Percentiles rank a stretch among this genome's conserved stretches.
phyloP scores from a whole-genome alignment of 2,888 invertebrate species.

The Cepaea hortensis region DNA sequence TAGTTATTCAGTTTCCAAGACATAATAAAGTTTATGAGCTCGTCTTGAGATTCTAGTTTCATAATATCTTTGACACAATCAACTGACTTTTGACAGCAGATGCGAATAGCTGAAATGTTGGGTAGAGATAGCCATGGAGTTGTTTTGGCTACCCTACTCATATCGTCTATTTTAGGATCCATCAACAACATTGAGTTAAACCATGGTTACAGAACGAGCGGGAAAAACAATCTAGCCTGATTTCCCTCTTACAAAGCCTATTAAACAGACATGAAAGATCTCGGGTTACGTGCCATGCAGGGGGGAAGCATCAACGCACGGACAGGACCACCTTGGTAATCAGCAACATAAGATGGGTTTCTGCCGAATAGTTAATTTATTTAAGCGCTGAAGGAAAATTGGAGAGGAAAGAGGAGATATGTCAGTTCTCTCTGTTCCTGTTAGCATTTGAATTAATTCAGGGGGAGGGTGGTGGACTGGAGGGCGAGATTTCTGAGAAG shows the following conservation, averaged over 20 bases:
- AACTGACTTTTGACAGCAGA: no score
- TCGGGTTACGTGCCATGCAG: conserved; percentile 41
- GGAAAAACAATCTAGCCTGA: not conserved
- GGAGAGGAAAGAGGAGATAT: not conserved
- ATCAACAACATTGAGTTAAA: not conserved
- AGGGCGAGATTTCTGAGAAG: no score
- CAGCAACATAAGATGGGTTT: conserved; percentile 6
- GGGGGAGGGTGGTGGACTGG: not conserved
- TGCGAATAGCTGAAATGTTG: no score
- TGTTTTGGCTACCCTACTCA: not conserved
- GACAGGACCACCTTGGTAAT: conserved; percentile 42
- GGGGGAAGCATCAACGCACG: not conserved
- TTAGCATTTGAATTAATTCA: not conserved
- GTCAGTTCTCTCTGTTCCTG: not conserved
- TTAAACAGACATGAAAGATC: conserved; percentile 43
- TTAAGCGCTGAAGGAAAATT: conserved; percentile 19
- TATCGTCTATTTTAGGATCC: not conserved
- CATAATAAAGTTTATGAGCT: no score
- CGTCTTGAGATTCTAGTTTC: no score
- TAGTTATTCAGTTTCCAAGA: no score
- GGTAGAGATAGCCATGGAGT: not conserved
- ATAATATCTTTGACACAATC: no score
- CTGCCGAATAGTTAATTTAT: conserved; percentile 30
- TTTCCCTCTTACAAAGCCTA: conserved; percentile 35
- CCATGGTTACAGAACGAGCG: not conserved